Base-by-base conservation (phyloP, 23 tunicate species). In the Trididemnum clinides region DNA sequence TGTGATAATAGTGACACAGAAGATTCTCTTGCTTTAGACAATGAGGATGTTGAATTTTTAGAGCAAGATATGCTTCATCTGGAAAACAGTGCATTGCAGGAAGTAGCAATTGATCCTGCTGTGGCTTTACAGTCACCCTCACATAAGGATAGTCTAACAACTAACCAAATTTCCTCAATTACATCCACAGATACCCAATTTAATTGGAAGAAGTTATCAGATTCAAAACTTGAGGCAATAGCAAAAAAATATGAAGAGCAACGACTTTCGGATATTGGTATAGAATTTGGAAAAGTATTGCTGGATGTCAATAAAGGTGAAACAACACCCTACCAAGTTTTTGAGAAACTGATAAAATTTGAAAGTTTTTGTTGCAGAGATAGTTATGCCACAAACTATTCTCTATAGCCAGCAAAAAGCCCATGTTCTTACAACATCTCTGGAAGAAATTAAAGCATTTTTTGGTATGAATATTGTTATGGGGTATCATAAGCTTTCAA, bases 381-480 rank as follows among this genome's bases (percentile, higher is more conserved):
- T 37, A 19, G 80, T 73, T 36, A 39, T 37, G 6, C 80, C 80
- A 37, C 80, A 73, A 38, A 73, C 80, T 5, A 22, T 7, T 4
- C 57, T 73, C 20, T 73, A 73, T 22, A 73, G 80, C 33, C 80
- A 73, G 33, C 80, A 73, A 73, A 73, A 36, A 7, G 57, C 57
- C 1, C 80, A 73, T 73, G 57, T 39, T 38, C 38, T 73, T 73
- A 19, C 80, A 2, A 73, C 80, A 3, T 19, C 25, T 19, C 7
- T 73, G 27, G 57, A 37, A 2, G 80, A 73, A 39, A 73, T 37
- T 54, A 20, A 37, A 36, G 80, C 80, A 38, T 73, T 73, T 73
- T 73, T 73, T 36, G 80, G 57, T 7, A 37, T 73, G 57, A 54
- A 73, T 20, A 18, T 73, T 3, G 29, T 73, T 4, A 73, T 73